Evolutionary conservation across 2,113 vertebrate genomes (phyloP).

Genomic region (Eudorcas thomsonii): DNA sequence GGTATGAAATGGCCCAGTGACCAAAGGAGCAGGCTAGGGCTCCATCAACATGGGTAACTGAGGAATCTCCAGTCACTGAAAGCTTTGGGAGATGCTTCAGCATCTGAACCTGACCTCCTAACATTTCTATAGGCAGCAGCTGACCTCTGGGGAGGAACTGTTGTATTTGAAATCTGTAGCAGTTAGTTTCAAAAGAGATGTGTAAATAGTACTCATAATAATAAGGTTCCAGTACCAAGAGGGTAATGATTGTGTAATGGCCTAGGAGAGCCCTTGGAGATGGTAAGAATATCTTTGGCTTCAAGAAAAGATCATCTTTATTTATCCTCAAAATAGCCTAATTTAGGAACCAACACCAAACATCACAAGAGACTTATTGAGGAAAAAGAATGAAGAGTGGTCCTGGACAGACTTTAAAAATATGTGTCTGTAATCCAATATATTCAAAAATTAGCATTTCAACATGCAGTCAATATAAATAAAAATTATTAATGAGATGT

Average conservation of each 20-base stretch:
- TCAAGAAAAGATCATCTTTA: conserved; percentile 7
- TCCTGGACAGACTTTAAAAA: not conserved
- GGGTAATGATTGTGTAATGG: not conserved
- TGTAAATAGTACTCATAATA: not conserved
- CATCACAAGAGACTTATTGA: not conserved
- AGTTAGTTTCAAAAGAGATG: conserved; percentile 11
- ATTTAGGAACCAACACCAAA: not conserved
- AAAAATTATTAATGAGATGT: not conserved
- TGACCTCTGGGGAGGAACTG: not conserved
- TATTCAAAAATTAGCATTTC: not conserved
- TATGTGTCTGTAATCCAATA: not conserved
- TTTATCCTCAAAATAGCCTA: not conserved
- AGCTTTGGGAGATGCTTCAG: not conserved
- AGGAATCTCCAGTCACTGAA: not conserved
- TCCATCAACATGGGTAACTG: not conserved
- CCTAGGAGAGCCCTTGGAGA: not conserved
- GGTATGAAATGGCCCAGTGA: not conserved
- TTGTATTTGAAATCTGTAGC: not conserved
- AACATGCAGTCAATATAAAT: not conserved
- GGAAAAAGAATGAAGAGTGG: not conserved
- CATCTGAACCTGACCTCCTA: not conserved
- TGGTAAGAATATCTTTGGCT: not conserved
- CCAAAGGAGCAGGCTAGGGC: not conserved
- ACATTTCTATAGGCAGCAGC: not conserved
- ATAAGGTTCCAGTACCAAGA: not conserved